A percentile compares a stretch with the other conserved stretches of the same genome.
Conservation (phyloP, 2,888 invertebrate genomes). For the Hymenopus coronatus region DNA sequence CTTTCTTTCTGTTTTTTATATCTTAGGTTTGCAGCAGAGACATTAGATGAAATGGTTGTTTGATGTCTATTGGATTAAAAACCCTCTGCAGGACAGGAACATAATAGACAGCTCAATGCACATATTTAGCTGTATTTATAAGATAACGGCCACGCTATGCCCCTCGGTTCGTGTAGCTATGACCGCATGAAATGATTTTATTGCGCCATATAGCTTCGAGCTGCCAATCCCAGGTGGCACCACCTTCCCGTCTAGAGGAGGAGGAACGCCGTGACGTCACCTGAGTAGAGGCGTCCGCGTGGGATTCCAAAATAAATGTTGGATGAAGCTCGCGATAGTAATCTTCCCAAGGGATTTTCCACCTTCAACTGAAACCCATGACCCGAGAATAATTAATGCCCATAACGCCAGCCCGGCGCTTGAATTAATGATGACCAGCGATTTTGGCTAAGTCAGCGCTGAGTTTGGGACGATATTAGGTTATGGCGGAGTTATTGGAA, state of each 20-base stretch:
- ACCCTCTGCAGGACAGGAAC: too few species aligned
- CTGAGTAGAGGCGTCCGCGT: not conserved
- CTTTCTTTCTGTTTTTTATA: too few species aligned
- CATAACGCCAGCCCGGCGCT: not conserved
- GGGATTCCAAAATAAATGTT: not conserved
- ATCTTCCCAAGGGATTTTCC: not conserved
- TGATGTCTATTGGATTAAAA: too few species aligned
- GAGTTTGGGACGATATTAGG: not conserved
- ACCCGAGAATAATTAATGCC: not conserved
- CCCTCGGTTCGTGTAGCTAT: not conserved
- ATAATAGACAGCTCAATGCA: too few species aligned
- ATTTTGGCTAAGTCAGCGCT: not conserved
- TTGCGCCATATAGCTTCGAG: not conserved
- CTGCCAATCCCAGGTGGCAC: not conserved
- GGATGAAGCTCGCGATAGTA: not conserved
- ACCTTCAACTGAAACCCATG: not conserved
- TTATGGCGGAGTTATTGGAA: not conserved
- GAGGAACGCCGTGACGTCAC: not conserved
- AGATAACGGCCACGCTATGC: not conserved
- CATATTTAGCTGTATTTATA: too few species aligned
- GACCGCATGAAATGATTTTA: not conserved
- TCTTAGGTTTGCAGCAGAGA: too few species aligned
- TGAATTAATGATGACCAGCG: not conserved
- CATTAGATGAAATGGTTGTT: too few species aligned
- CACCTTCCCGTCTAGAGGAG: not conserved